A percentile compares a stretch with the other conserved stretches of the same genome.
These are phyloP conservation scores for Cephus nigrinus DNA, from an alignment of 2,888 invertebrate species.

Conservation along the genomic window DNA sequence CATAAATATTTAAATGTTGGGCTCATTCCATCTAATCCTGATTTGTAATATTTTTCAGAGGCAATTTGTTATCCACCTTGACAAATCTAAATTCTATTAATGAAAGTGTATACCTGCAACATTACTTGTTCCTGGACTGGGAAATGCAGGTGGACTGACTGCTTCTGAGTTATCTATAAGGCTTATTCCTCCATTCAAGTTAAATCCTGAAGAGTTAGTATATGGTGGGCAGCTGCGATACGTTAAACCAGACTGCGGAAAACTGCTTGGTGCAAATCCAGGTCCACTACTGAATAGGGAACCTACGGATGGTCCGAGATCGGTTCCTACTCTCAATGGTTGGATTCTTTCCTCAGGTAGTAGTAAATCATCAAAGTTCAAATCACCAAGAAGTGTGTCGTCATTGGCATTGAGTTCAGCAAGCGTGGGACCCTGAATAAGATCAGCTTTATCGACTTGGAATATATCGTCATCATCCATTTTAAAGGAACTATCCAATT, in stretches of 20 bases:
- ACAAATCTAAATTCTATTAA: background rate
- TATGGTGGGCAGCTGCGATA: constrained; percentile 49
- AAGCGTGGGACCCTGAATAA: constrained; percentile 85
- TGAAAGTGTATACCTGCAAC: constrained; percentile 48
- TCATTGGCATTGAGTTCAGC: constrained; percentile 89
- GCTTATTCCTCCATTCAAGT: constrained; percentile 47
- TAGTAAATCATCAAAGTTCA: constrained; percentile 87
- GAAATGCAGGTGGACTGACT: constrained; percentile 59
- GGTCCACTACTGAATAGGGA: constrained; percentile 41
- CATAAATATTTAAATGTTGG: background rate
- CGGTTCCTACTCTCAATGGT: constrained; percentile 39
- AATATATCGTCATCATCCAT: constrained; percentile 92
- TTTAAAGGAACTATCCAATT: constrained; percentile 70
- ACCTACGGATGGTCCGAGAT: constrained; percentile 29
- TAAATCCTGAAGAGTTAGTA: constrained; percentile 44
- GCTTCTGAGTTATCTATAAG: constrained; percentile 58
- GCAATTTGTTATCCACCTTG: background rate
- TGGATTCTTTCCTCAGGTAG: constrained; percentile 75
- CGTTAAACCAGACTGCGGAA: constrained; percentile 52
- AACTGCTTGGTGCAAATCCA: constrained; percentile 57
- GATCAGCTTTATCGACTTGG: constrained; percentile 87
- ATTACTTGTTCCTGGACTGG: constrained; percentile 61
- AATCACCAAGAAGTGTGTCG: constrained; percentile 83
- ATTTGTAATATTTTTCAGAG: background rate
- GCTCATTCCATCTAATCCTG: background rate